Base-by-base conservation (phyloP, 2,113 vertebrate genomes). In the Lepisosteus oculatus region DNA sequence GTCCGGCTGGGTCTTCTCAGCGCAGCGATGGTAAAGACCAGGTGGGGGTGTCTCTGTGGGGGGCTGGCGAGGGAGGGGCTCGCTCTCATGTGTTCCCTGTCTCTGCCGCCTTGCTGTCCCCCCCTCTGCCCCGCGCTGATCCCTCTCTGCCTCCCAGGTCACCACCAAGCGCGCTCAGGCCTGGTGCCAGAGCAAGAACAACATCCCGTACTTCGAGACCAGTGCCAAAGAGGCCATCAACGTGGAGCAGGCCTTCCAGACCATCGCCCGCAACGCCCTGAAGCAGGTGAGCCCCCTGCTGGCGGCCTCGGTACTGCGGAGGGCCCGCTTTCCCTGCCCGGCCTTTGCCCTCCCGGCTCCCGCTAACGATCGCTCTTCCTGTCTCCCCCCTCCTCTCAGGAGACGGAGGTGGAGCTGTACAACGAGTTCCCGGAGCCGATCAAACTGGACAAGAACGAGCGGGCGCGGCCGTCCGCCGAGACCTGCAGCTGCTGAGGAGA, bases 141-240 rank as follows among this genome's bases (percentile, higher is more conserved):
- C 29, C 1, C 3, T 14, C 71, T 8, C 8, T 71, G 42, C 77
- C 56, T 74, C 76, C 64, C 81, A 99, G 97, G 97, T 99, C 82
- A 95, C 96, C 82, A 98, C 96, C 83, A 99, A 99, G 88, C 86
- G 96, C 78, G 95, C 97, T 41, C 97, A 99, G 88, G 95, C 95
- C 71, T 99, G 97, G 97, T 99, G 97, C 90, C 97, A 97, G 90
- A 99, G 96, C 91, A 99, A 99, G 93, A 99, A 98, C 89, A 99
- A 96, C 90, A 99, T 99, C 89, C 97, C 97, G 0, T 99, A 99
- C 88, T 98, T 98, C 75, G 96, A 99, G 92, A 99, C 96, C 89
- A 99, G 97, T 75, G 96, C 97, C 82, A 99, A 99, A 91, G 97
- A 99, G 88, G 97, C 97, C 78, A 99, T 99, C 77, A 99, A 99